Evolutionary conservation across 2,888 invertebrate genomes (phyloP).

Genomic region (Crepidodera aurea): DNA sequence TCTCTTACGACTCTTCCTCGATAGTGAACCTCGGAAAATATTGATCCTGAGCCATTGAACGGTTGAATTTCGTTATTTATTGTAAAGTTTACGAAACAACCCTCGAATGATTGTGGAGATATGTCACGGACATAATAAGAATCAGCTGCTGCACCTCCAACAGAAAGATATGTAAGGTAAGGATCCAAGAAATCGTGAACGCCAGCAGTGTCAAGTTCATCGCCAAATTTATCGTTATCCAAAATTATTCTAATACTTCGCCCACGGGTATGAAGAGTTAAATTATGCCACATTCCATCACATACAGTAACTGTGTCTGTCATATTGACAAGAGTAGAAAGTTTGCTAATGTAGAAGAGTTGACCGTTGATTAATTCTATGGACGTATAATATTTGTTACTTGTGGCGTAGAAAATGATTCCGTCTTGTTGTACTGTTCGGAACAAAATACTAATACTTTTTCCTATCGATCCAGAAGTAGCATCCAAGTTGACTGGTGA

Average conservation of each 20-base stretch:
- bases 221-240: conserved; percentile 76
- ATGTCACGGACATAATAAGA: conserved; percentile 65
- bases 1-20: conserved; percentile 79
- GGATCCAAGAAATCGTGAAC: conserved; percentile 94
- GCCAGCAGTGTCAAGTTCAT: conserved; percentile 85
- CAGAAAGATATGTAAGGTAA: conserved; percentile 79
- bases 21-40: conserved; percentile 74
- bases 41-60: conserved; percentile 85
- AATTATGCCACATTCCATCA: conserved; percentile 90
- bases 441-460: conserved; percentile 81
- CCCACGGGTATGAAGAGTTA: conserved; percentile 77
- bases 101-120: conserved; percentile 77
- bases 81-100: conserved; percentile 89
- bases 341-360: conserved; percentile 80
- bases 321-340: conserved; percentile 84
- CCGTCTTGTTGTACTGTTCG: conserved; percentile 82
- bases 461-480: conserved; percentile 64
- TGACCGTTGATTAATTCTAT: conserved; percentile 81
- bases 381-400: conserved; percentile 86
- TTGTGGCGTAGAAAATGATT: conserved; percentile 84
- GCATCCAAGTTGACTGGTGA: conserved; percentile 22
- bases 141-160: conserved; percentile 79
- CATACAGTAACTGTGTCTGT: conserved; percentile 73
- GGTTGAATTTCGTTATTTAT: conserved; percentile 91
- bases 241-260: conserved; percentile 76